Evolutionary conservation across 2,113 vertebrate genomes (phyloP), one percentile per base, ranked within the genome.

Genomic region (Nematolebias whitei): DNA sequence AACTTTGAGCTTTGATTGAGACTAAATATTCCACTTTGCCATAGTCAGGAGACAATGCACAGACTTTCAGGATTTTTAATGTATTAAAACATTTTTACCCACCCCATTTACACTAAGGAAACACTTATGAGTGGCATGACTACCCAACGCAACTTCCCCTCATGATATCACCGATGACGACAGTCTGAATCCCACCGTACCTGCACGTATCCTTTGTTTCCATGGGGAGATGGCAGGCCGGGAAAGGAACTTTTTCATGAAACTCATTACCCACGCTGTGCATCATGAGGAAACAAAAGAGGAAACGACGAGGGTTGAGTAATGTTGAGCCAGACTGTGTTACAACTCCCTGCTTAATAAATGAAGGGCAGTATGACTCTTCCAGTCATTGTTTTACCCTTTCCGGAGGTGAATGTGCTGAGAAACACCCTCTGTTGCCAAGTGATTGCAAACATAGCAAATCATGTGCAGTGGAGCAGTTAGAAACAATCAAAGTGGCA

Each of bases 371-470:
- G 56, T 44, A 18, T 24, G 18, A 67, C 29, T 49, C 83, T 79
- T 87, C 80, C 80, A 77, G 65, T 76, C 56, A 89, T 87, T 88
- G 86, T 90, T 88, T 71, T 20, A 58, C 50, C 35, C 20, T 79
- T 85, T 85, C 79, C 79, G 50, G 79, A 63, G 59, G 49, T 57
- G 74, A 60, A 38, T 20, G 50, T 67, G 59, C 24, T 12, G 26
- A 74, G 66, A 55, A 78, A 85, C 64, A 29, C 44, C 54, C 55
- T 14, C 41, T 0, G 53, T 63, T 29, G 62, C 64, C 26, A 35
- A 1, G 35, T 52, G 52, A 82, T 54, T 32, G 18, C 40, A 51
- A 12, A 9, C 13, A 32, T 45, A 1, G 18, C 5, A 56, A 43
- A 51, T 40, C 0, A 23, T 38, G 29, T 41, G 23, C 14, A 29